A percentile compares a stretch with the other conserved stretches of the same genome.
phyloP scores from a whole-genome alignment of 2,888 invertebrate species.

The Incurvaria masculella region DNA sequence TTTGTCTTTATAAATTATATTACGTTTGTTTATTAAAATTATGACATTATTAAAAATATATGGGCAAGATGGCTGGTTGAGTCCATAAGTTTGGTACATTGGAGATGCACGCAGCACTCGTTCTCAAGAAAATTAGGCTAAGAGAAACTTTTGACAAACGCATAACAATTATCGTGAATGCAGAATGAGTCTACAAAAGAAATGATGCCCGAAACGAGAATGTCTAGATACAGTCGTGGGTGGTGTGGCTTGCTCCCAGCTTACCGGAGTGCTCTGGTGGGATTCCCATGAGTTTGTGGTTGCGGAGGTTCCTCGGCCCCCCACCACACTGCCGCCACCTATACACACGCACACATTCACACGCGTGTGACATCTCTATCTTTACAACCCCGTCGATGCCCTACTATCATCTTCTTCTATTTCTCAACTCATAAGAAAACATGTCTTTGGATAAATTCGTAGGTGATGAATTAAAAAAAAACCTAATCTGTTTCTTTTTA shows the following conservation, averaged over 20 bases:
- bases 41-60: too few relatives aligned
- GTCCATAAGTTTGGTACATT: background rate
- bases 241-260: constrained; percentile 27
- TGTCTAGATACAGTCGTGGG: constrained; percentile 27
- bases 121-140: background rate
- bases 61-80: too few relatives aligned
- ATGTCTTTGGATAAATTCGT: too few relatives aligned
- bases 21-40: too few relatives aligned
- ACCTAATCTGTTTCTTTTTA: too few relatives aligned
- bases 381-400: too few relatives aligned
- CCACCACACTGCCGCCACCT: constrained; percentile 50
- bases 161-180: constrained; percentile 52
- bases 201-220: constrained; percentile 39
- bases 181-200: constrained; percentile 47
- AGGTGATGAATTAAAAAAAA: too few relatives aligned
- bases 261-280: constrained; percentile 48
- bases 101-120: background rate
- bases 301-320: constrained; percentile 38
- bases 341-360: constrained; percentile 44
- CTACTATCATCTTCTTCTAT: too few relatives aligned
- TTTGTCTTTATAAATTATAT: too few relatives aligned
- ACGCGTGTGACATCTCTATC: background rate
- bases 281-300: constrained; percentile 43
- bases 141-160: constrained; percentile 22
- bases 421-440: too few relatives aligned